phyloP scores from a whole-genome alignment of 1,140 invertebrate species.

The Calephelis nemesis region DNA sequence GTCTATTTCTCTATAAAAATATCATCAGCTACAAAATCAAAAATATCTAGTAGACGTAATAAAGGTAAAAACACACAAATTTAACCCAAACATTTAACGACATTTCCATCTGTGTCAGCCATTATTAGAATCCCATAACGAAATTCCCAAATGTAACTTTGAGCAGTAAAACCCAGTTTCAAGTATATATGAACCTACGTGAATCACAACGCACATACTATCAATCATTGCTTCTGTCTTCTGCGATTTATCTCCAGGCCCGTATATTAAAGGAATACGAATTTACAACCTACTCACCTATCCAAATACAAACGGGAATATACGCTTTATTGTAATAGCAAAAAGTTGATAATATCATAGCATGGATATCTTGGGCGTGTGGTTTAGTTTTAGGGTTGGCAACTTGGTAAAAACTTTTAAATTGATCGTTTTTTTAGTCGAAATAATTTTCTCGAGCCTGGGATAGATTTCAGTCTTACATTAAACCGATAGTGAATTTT shows the following conservation, averaged over 20 bases:
- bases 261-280: constrained; percentile 57
- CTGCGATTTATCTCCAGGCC: constrained; percentile 56
- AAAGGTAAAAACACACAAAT: background rate
- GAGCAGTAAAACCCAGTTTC: constrained; percentile 5
- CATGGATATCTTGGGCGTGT: background rate
- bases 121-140: constrained; percentile 13
- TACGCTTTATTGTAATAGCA: constrained; percentile 13
- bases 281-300: constrained; percentile 32
- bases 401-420: too few relatives aligned
- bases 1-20: background rate
- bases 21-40: background rate
- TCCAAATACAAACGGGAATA: constrained; percentile 26
- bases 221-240: constrained; percentile 60
- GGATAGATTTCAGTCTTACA: too few relatives aligned
- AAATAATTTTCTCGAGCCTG: too few relatives aligned
- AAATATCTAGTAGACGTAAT: background rate
- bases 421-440: too few relatives aligned
- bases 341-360: constrained; percentile 5
- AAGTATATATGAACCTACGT: constrained; percentile 26
- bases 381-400: background rate
- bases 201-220: constrained; percentile 45
- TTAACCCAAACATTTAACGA: constrained; percentile 3
- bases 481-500: too few relatives aligned
- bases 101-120: background rate
- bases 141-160: constrained; percentile 4